Conservation (phyloP, 92 coral and sea anemone species). For the Pocillopora grandis region DNA sequence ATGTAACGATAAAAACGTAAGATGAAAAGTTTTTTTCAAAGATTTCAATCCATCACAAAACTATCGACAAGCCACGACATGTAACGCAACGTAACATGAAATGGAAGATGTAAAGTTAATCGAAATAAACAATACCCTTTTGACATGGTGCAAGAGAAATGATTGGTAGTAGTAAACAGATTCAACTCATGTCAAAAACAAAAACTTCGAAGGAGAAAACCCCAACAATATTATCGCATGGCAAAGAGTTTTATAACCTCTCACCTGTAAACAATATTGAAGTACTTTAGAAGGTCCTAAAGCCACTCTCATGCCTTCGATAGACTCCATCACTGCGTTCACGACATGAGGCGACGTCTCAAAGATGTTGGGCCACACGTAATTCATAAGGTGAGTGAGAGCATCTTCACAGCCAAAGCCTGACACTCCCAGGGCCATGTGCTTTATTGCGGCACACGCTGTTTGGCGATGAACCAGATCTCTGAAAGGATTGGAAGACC, state of each 20-base stretch:
- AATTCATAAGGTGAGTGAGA: conserved; percentile 88
- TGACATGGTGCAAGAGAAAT: no score
- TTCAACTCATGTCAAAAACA: no score
- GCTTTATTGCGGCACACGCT: conserved; percentile 98
- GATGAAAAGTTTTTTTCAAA: background rate
- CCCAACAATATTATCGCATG: no score
- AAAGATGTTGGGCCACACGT: conserved; percentile 99
- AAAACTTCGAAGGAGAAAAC: no score
- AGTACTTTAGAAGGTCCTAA: conserved; percentile 88
- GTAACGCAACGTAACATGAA: no score
- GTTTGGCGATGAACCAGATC: conserved; percentile 98
- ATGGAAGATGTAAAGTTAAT: no score
- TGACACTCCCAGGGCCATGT: conserved; percentile 99
- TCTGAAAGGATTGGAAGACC: conserved; percentile 38
- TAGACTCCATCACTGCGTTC: conserved; percentile 96
- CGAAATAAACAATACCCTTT: no score
- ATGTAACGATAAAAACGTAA: background rate
- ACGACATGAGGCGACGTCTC: conserved; percentile 99
- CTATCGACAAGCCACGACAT: no score
- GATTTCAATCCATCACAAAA: no score
- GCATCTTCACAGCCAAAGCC: conserved; percentile 99
- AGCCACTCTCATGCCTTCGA: conserved; percentile 96
- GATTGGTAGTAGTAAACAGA: no score
- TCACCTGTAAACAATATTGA: conserved; percentile 95
- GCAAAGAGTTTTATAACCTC: background rate